Evolutionary conservation across 2,888 invertebrate genomes (phyloP).

Genomic region (Eupsilia transversa): DNA sequence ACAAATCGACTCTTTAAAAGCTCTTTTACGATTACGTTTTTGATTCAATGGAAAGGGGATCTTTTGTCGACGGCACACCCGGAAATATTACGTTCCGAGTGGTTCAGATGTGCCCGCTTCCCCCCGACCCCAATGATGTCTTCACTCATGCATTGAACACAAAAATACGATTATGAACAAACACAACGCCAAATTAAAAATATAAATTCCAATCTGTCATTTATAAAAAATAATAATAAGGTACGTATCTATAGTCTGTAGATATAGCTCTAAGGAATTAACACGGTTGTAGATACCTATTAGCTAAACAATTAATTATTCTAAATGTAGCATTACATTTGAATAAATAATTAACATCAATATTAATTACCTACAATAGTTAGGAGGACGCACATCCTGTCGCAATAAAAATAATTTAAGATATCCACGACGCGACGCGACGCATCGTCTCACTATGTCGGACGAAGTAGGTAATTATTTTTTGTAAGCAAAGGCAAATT

Average conservation of each 20-base stretch:
- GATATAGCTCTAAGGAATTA: conserved; percentile 18
- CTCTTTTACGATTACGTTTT: conserved; percentile 83
- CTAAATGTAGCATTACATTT: conserved; percentile 41
- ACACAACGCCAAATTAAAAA: conserved; percentile 29
- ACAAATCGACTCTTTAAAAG: conserved; percentile 82
- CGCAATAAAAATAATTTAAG: conserved; percentile 32
- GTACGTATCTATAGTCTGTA: background rate
- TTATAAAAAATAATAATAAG: background rate
- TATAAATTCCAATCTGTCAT: conserved; percentile 23
- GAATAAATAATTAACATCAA: conserved; percentile 52
- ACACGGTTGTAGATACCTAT: conserved; percentile 32
- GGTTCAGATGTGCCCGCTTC: conserved; percentile 52
- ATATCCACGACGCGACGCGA: conserved; percentile 27
- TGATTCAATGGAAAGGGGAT: conserved; percentile 84
- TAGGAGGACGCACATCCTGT: conserved; percentile 53
- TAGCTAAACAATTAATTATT: conserved; percentile 53
- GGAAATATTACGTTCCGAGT: conserved; percentile 76
- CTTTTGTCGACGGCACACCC: conserved; percentile 81
- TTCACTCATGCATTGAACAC: conserved; percentile 53
- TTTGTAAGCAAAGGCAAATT: conserved; percentile 38
- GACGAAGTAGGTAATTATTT: conserved; percentile 17
- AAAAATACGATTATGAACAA: conserved; percentile 47
- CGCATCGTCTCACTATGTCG: conserved; percentile 14
- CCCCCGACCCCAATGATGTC: conserved; percentile 45
- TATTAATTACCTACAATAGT: conserved; percentile 54